phyloP scores from a whole-genome alignment of 2,888 invertebrate genomes.

The Apamea anceps region DNA sequence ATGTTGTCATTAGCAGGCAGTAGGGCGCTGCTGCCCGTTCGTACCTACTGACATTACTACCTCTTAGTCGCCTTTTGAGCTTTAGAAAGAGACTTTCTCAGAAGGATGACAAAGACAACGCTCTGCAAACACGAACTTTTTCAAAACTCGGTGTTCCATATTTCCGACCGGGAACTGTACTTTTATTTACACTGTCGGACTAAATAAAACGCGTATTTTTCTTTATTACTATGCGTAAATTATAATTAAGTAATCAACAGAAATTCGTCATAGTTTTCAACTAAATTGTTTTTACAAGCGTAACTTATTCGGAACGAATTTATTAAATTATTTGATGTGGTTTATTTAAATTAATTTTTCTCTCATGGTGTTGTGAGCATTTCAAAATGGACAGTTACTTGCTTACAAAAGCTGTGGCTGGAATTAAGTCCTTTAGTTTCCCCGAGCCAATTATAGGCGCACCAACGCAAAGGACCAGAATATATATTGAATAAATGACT shows the following conservation, averaged over 20 bases:
- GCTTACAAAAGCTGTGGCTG: too few species aligned
- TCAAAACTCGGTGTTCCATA: neutral
- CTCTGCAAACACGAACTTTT: too few species aligned
- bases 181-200: neutral
- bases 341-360: slow-evolving; percentile 10
- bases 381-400: neutral
- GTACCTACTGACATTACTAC: neutral
- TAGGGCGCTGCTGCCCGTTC: neutral
- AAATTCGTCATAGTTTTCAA: slow-evolving; percentile 41
- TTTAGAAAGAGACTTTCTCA: neutral
- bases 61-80: too few species aligned
- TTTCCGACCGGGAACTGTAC: neutral
- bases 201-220: neutral
- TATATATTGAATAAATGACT: too few species aligned
- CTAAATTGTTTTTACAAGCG: slow-evolving; percentile 29
- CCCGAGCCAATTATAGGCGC: neutral
- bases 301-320: slow-evolving; percentile 39
- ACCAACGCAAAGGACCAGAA: neutral
- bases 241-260: slow-evolving; percentile 29
- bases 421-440: neutral
- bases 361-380: neutral
- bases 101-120: too few species aligned
- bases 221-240: neutral
- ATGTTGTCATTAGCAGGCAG: neutral
- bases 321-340: slow-evolving; percentile 23